Evolutionary conservation across 2,888 invertebrate genomes (phyloP).

Genomic region (Physocephala rufipes): DNA sequence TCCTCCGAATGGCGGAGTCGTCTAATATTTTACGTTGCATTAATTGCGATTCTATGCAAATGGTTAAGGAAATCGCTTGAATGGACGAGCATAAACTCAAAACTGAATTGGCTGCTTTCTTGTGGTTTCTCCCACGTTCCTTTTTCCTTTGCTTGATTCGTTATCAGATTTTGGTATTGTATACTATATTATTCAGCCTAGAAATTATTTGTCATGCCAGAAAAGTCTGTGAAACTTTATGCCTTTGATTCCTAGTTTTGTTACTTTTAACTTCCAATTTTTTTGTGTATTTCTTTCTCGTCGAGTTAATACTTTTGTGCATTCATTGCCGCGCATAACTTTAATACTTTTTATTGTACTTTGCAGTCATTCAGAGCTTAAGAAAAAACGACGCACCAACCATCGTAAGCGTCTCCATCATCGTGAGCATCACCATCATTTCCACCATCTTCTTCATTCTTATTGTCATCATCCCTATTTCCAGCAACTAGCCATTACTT

Average conservation of each 20-base stretch:
- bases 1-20: background rate
- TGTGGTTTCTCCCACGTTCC: conserved; percentile 5
- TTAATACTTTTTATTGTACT: conserved; percentile 35
- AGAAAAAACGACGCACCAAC: background rate
- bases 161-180: conserved; percentile 16
- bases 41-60: conserved; percentile 48
- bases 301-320: conserved; percentile 25
- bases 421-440: no score
- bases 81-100: conserved; percentile 35
- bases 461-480: background rate
- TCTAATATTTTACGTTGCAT: conserved; percentile 39
- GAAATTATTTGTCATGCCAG: conserved; percentile 31
- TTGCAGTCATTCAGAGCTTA: background rate
- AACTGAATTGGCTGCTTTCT: conserved; percentile 28
- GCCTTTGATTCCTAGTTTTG: conserved; percentile 20
- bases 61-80: conserved; percentile 42
- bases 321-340: conserved; percentile 37
- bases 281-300: background rate
- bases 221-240: conserved; percentile 23
- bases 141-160: background rate
- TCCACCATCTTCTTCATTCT: conserved; percentile 1
- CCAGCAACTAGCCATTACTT: background rate
- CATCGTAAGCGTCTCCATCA: background rate
- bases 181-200: background rate
- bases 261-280: conserved; percentile 9